A percentile compares a stretch with the other conserved stretches of the same genome.
phyloP scores from a whole-genome alignment of 1,140 invertebrate species.

The Plectus sambesii region DNA sequence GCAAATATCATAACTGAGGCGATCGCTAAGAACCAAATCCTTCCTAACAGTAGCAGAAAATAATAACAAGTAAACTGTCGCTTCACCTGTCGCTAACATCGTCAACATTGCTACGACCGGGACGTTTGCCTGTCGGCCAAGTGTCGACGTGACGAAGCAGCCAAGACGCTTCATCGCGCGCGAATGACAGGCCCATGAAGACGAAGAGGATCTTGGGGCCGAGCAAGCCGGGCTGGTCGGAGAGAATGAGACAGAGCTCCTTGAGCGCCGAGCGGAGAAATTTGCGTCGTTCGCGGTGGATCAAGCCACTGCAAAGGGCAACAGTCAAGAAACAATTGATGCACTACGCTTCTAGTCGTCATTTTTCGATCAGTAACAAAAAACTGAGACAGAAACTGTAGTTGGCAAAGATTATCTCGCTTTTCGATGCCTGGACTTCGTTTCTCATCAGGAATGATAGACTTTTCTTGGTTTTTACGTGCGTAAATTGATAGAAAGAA shows the following conservation, averaged over 20 bases:
- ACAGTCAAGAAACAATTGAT: no score
- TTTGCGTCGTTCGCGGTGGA: constrained; percentile 74
- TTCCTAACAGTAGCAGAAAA: no score
- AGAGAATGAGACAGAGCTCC: constrained; percentile 83
- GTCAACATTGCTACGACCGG: constrained; percentile 20
- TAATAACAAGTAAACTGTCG: constrained; percentile 4
- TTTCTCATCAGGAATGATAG: no score
- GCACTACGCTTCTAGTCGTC: no score
- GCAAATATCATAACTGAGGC: no score
- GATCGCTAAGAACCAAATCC: no score
- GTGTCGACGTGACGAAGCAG: constrained; percentile 87
- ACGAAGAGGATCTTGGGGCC: constrained; percentile 72
- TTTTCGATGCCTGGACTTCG: background rate
- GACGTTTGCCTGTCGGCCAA: no score
- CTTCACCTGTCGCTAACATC: constrained; percentile 27
- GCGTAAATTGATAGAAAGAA: no score
- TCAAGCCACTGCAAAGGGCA: constrained; percentile 15
- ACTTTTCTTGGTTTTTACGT: no score
- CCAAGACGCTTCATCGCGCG: constrained; percentile 94
- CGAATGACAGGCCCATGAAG: constrained; percentile 84
- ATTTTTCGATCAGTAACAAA: no score
- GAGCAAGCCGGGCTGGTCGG: constrained; percentile 90
- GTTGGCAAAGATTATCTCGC: constrained; percentile 3
- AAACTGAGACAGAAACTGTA: constrained; percentile 7
- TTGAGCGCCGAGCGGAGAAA: constrained; percentile 87